Percentiles rank a stretch among this genome's conserved stretches.
These are phyloP conservation scores for Nephila pilipes DNA, from an alignment of 1,140 invertebrate species.

Conservation along the genomic window DNA sequence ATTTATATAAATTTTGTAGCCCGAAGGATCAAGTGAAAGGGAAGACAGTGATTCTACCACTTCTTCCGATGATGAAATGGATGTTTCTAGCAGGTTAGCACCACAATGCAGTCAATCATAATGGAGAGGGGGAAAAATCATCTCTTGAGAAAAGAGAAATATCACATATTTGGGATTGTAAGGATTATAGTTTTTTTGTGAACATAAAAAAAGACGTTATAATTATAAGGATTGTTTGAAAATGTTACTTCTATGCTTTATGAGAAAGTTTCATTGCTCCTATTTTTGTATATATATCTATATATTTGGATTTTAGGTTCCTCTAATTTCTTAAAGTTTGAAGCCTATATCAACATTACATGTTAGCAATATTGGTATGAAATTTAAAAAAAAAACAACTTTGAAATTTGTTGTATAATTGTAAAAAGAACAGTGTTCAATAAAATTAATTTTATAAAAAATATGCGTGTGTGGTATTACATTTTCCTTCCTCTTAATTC, in stretches of 20 bases:
- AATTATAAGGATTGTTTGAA: slow-evolving; percentile 5
- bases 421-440: neutral
- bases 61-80: slow-evolving; percentile 1
- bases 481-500: neutral
- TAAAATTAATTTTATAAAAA: slow-evolving; percentile 3
- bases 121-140: neutral
- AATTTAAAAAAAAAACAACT: neutral
- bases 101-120: slow-evolving; percentile 41
- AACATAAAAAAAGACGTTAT: neutral
- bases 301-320: neutral
- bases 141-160: neutral
- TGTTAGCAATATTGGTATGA: neutral
- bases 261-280: neutral
- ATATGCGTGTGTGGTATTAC: neutral
- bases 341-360: neutral
- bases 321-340: neutral
- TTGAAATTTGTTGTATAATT: neutral
- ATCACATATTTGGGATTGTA: neutral
- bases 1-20: neutral
- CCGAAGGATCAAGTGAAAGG: neutral
- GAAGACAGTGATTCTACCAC: slow-evolving; percentile 32
- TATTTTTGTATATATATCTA: slow-evolving; percentile 33
- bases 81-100: neutral
- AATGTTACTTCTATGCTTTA: neutral
- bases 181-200: slow-evolving; percentile 6